Evolutionary conservation across 2,797 vertebrate species (phyloP).

Genomic region (Megaceryle alcyon): DNA sequence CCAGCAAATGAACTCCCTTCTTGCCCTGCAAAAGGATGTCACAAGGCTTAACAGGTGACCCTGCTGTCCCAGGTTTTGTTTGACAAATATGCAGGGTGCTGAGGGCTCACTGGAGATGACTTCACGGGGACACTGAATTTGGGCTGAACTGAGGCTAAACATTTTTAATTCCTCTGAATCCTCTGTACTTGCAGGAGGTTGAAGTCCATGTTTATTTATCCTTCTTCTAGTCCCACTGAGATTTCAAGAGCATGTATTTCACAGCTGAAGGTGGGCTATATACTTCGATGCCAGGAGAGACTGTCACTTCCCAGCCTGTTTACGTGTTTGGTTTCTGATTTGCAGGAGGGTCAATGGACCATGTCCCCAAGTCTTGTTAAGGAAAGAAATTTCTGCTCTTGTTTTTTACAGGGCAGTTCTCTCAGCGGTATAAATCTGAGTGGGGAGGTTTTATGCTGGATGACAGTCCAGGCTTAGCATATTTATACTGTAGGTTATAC

Average conservation of each 20-base stretch:
- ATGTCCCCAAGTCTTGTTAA: neutral
- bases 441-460: neutral
- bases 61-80: neutral
- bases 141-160: neutral
- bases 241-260: conserved; percentile 35
- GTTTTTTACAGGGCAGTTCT: conserved; percentile 14
- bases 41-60: neutral
- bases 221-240: neutral
- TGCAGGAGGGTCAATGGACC: neutral
- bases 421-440: conserved; percentile 21
- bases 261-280: conserved; percentile 16
- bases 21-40: neutral
- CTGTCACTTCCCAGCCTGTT: neutral
- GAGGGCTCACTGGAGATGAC: neutral
- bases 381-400: neutral
- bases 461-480: neutral
- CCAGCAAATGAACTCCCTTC: neutral
- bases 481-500: conserved; percentile 26
- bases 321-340: neutral
- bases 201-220: neutral
- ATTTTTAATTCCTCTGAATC: neutral
- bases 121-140: neutral
- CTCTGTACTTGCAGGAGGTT: neutral
- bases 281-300: neutral
- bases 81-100: neutral